Evolutionary conservation across 1,140 invertebrate species (phyloP), one percentile per base, ranked within the genome.

Genomic region (Chelonus insularis): DNA sequence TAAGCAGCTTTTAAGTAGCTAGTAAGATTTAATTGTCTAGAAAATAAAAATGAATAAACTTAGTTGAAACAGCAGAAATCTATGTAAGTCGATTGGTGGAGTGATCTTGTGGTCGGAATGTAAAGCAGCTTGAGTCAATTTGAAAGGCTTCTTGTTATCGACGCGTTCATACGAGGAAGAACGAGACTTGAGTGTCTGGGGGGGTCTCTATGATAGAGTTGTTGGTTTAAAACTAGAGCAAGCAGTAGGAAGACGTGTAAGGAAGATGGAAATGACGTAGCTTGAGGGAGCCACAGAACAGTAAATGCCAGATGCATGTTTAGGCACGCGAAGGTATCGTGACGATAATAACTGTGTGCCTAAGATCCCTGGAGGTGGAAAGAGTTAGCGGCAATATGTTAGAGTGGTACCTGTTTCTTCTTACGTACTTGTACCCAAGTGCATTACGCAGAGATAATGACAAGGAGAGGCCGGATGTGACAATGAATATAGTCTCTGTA

Each of bases 71-170:
- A 43, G 51, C 59, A 61, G 59, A 41, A 21, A 61, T 55, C 51
- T 54, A 55, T 61, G 14, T 21, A 29, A 20, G 37, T n/a, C 41
- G 59, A 55, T 61, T n/a, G 29, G 59, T 61, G 59, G 59, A 61
- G 59, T 61, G 37, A 61, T 61, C 59, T 61, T 39, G 59, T 36
- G 59, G 59, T 55, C 6, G 59, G 50, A 61, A 61, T 61, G 37
- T 36, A 11, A 61, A 61, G 18, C 32, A 20, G 5, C 12, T 52
- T 21, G 2, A 32, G 8, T 36, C 11, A 43, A 29, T 56, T 29
- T 43, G 21, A 41, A 56, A 56, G 21, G 4, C 29, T 37, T 37
- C n/a, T 4, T 4, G 9, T 37, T 29, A 29, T 29, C 25, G 25
- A 7, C 7, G 7, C 25, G 7, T 29, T 29, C 18, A 12, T 2